These are phyloP conservation scores for Brachyrhaphis roseni DNA, from an alignment of 2,797 vertebrate species.

Conservation along the genomic window DNA sequence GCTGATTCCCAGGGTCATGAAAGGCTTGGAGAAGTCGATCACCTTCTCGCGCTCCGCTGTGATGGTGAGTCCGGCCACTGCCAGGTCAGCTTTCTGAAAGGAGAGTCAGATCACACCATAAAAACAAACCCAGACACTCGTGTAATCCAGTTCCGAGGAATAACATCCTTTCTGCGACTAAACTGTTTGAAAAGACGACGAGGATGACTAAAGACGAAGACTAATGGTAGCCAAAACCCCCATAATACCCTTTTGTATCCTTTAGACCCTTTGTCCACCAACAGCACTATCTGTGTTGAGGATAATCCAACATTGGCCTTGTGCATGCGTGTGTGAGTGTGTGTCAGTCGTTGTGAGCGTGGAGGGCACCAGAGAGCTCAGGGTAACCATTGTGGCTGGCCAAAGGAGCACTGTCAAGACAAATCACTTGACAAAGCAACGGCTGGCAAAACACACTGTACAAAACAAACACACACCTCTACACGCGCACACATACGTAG, in stretches of 20 bases:
- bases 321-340: constrained; percentile 3
- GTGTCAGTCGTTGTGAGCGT: constrained; percentile 20
- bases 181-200: constrained; percentile 24
- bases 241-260: constrained; percentile 52
- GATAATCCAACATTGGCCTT: constrained; percentile 39
- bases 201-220: constrained; percentile 33
- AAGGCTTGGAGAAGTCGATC: constrained; percentile 99
- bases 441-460: constrained; percentile 48
- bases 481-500: constrained; percentile 12
- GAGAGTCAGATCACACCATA: constrained; percentile 15
- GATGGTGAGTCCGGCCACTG: constrained; percentile 95
- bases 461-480: constrained; percentile 16
- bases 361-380: constrained; percentile 43
- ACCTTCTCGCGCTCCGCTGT: constrained; percentile 98
- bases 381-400: constrained; percentile 50
- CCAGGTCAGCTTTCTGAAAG: constrained; percentile 96
- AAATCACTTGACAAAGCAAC: constrained; percentile 76
- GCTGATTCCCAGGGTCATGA: constrained; percentile 98
- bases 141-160: constrained; percentile 1
- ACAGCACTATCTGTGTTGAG: constrained; percentile 45
- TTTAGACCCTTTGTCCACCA: constrained; percentile 47
- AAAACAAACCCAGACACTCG: constrained; percentile 2
- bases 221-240: constrained; percentile 30
- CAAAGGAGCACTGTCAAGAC: constrained; percentile 62
- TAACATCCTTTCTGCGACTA: constrained; percentile 21